Evolutionary conservation across 2,797 vertebrate genomes (phyloP), one percentile per base, ranked within the genome.

Genomic region (Notoglanidium macrostoma): DNA sequence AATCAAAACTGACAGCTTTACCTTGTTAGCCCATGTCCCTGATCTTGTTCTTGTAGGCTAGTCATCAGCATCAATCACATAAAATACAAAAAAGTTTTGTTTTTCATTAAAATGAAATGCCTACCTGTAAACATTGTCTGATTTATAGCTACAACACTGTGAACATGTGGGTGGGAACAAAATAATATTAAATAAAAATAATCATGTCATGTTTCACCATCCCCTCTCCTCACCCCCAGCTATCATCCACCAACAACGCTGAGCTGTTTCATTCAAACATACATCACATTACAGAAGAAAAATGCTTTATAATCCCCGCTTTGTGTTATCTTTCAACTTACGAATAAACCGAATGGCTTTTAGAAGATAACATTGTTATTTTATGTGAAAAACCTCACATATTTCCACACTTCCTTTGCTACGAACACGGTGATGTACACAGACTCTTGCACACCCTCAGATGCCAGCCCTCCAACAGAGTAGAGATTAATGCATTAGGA

Each of bases 401-500:
- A 68, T 55, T n/a, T 85, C 68, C 35, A 81, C 26, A 57, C 35
- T 78, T 80, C 26, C 65, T 81, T 72, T 40, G 63, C n/a, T 49
- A 54, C 46, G 51, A 35, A 85, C 79, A 76, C 87, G 88, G 81
- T 80, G 87, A 86, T 79, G 85, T 67, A 82, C 46, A 73, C 46
- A 88, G 51, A 73, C 57, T 73, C 73, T 59, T 67, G n/a, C 79
- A 76, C 80, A 73, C 49, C 68, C 86, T 83, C 83, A 46, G 77
- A 82, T 77, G 74, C 74, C 83, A 85, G 88, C 90, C 90, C 92
- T 87, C 89, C 88, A 72, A 85, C 82, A 80, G 65, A 86, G 91
- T 88, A 88, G 91, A 95, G 93, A 96, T 95, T 94, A 95, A 95
- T 95, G 90, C 89, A 87, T 93, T 89, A 92, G 84, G 89, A 90